Evolutionary conservation across 2,113 vertebrate genomes (phyloP).

Genomic region (Conger conger): DNA sequence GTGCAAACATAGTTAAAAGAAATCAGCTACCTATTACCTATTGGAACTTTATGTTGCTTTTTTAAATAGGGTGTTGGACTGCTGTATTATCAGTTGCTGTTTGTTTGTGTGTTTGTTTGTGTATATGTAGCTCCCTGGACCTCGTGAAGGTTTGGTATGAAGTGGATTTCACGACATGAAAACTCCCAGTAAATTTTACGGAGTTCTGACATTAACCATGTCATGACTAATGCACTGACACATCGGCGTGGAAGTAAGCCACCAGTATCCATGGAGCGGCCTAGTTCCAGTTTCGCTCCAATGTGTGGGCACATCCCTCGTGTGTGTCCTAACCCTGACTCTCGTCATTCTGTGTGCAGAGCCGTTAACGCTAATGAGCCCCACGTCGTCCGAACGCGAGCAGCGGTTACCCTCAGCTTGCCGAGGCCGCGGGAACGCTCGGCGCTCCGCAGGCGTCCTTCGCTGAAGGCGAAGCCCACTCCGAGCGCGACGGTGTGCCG

Average conservation of each 20-base stretch:
- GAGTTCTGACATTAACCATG: too few relatives aligned
- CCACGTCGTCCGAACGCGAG: not conserved
- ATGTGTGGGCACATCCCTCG: too few relatives aligned
- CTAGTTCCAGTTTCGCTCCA: too few relatives aligned
- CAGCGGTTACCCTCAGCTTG: constrained; percentile 55
- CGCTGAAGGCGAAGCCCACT: constrained; percentile 32
- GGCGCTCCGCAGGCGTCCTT: constrained; percentile 1
- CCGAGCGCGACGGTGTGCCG: constrained; percentile 52
- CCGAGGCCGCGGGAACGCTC: constrained; percentile 39
- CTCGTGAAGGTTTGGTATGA: not conserved
- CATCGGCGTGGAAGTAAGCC: too few relatives aligned
- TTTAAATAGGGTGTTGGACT: not conserved
- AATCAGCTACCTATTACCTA: not conserved
- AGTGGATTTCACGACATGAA: not conserved
- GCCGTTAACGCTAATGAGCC: not conserved
- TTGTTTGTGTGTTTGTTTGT: not conserved
- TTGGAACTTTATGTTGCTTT: not conserved
- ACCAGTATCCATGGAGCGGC: too few relatives aligned
- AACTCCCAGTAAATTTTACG: not conserved
- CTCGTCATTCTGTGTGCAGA: not conserved
- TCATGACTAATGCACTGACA: too few relatives aligned
- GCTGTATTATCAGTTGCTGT: not conserved
- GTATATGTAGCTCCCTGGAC: not conserved
- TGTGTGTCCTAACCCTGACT: too few relatives aligned
- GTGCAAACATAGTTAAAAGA: not conserved